Percentiles rank a stretch among this genome's conserved stretches.
Evolutionary conservation across 2,797 vertebrate genomes (phyloP).

Genomic region (Pangasius krempfi): DNA sequence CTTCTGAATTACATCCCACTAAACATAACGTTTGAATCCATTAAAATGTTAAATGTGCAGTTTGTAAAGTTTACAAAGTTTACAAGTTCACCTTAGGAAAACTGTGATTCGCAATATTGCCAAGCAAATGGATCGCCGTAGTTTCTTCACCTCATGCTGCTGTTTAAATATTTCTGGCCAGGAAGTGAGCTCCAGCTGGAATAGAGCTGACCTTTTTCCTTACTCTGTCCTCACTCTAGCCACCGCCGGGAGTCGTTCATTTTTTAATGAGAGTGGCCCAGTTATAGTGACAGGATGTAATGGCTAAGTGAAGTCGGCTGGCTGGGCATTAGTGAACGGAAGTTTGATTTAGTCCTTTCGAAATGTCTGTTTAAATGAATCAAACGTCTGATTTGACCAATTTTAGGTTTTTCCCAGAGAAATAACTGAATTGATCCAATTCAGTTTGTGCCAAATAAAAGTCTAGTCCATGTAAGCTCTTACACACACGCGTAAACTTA

Average conservation of each 20-base stretch:
- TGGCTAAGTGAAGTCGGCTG: neutral
- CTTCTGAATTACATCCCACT: neutral
- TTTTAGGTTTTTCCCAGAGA: neutral
- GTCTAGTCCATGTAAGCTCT: neutral
- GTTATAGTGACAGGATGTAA: neutral
- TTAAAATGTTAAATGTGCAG: neutral
- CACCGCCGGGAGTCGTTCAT: neutral
- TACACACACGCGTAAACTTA: no score
- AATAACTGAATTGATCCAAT: neutral
- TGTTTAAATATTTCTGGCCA: neutral
- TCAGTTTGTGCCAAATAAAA: neutral
- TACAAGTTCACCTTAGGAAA: neutral
- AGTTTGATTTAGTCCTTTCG: neutral
- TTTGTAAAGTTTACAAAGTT: neutral
- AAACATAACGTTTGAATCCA: neutral
- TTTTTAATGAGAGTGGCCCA: constrained; percentile 6
- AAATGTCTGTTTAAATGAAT: neutral
- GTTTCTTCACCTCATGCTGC: neutral
- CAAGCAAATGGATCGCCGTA: neutral
- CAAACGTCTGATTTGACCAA: neutral
- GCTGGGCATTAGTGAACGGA: neutral
- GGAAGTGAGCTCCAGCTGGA: neutral
- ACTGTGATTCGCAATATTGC: neutral
- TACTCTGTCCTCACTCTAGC: neutral
- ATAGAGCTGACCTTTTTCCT: constrained; percentile 11